Percentiles rank a stretch among this genome's conserved stretches.
phyloP scores from a whole-genome alignment of 2,797 vertebrate species.

The Apogon hyalosoma region DNA sequence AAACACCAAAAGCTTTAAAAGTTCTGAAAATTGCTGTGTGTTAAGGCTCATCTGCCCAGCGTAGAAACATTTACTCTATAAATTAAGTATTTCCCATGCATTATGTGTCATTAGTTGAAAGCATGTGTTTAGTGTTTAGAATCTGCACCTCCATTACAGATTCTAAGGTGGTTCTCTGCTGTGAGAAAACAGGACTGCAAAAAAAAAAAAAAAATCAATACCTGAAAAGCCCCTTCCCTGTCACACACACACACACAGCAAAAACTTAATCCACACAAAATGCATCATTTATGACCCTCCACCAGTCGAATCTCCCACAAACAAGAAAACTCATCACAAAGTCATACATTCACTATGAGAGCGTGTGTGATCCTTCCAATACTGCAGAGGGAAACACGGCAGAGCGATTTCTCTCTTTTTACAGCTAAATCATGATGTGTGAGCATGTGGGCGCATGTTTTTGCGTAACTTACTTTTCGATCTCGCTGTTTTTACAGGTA shows the following conservation, averaged over 20 bases:
- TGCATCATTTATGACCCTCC: constrained; percentile 75
- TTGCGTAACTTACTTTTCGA: constrained; percentile 92
- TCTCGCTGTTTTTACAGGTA: constrained; percentile 93
- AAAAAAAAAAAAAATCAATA: constrained; percentile 69
- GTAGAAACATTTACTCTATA: too few relatives aligned
- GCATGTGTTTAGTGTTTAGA: neutral
- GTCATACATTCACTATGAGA: constrained; percentile 22
- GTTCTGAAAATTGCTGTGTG: too few relatives aligned
- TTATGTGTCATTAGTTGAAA: too few relatives aligned
- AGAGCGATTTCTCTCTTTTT: constrained; percentile 19
- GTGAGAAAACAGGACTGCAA: constrained; percentile 52
- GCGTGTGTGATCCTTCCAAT: constrained; percentile 4
- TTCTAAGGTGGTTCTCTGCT: constrained; percentile 43
- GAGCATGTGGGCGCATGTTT: neutral
- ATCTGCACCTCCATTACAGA: constrained; percentile 53
- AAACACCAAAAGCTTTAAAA: too few relatives aligned
- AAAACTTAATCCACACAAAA: constrained; percentile 54
- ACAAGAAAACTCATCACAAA: constrained; percentile 64
- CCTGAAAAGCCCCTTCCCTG: constrained; percentile 47
- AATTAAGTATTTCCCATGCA: too few relatives aligned
- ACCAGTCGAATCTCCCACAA: constrained; percentile 34
- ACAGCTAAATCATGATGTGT: neutral
- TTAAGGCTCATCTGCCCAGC: too few relatives aligned
- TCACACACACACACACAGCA: constrained; percentile 2
- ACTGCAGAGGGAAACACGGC: neutral